Evolutionary conservation across 2,888 invertebrate species (phyloP), one percentile per base, ranked within the genome.

Genomic region (Rugalucina vietnamica): DNA sequence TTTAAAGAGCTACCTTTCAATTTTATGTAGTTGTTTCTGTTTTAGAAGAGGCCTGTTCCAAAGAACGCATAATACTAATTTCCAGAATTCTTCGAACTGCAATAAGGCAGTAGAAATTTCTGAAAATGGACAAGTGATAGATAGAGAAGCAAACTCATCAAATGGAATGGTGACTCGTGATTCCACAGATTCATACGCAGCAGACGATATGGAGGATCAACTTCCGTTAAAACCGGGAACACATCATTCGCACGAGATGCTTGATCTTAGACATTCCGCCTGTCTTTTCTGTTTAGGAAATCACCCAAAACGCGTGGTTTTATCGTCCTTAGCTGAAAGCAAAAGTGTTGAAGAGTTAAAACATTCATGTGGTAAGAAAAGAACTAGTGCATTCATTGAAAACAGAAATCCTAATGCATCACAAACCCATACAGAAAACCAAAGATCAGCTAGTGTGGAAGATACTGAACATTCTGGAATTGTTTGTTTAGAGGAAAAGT

Each of bases 261-360:
- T 79, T 24, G 2, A 32, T 29, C 72, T 71, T 27, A 71, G 49
- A 50, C 71, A 71, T 72, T 71, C 71, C 4, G 60, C 50, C 24
- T 79, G 71, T 60, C 76, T 76, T n/a, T 76, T 76, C 29, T 76
- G 76, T 34, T 60, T 76, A 12, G 18, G 36, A 10, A 76, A 76
- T 65, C 76, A 76, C 60, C 60, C 76, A 14, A 57, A 65, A 14
- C 21, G 69, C 12, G 0, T 43, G 27, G 37, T 69, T 32, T 29
- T 72, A 24, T 37, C 43, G 1, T 72, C 72, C 1, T 5, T n/a
- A 4, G 14, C 5, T 49, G 72, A 72, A 49, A 72, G 43, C 21
- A 72, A 49, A 49, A 72, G 72, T 72, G 29, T 43, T 8, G 72
- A 72, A 43, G 72, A 1, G 12, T 12, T 60, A 8, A 27, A 8